Conservation (phyloP, 2,797 vertebrate species). For the Rhincodon typus region DNA sequence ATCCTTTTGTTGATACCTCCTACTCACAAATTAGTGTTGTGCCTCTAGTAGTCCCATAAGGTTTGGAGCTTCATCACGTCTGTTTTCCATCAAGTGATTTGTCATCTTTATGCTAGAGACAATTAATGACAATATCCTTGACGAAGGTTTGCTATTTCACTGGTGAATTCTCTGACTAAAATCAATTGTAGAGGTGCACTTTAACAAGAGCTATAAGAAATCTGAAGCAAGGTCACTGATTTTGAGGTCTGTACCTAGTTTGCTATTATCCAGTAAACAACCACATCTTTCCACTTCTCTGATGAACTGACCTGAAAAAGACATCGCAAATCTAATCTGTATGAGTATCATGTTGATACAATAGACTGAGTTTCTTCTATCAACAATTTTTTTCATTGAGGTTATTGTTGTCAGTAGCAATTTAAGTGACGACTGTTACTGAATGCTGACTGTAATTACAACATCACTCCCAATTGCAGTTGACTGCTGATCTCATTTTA, state of each 20-base stretch:
- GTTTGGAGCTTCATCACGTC: too few species aligned
- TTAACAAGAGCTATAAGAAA: neutral
- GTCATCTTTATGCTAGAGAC: neutral
- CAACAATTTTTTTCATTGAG: constrained; percentile 1
- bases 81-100: neutral
- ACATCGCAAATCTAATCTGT: constrained; percentile 23
- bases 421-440: neutral
- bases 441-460: constrained; percentile 17
- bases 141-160: neutral
- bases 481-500: constrained; percentile 27
- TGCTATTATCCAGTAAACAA: neutral
- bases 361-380: neutral
- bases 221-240: neutral
- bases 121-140: neutral
- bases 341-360: constrained; percentile 18
- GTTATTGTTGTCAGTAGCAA: constrained; percentile 20
- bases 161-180: neutral
- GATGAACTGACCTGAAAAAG: constrained; percentile 19
- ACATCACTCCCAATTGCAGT: constrained; percentile 1
- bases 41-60: neutral
- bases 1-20: neutral
- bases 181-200: neutral
- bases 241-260: neutral
- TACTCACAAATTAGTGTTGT: neutral
- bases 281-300: constrained; percentile 5